Evolutionary conservation across 2,113 vertebrate genomes (phyloP), one percentile per base, ranked within the genome.

Genomic region (Haemorhous mexicanus): DNA sequence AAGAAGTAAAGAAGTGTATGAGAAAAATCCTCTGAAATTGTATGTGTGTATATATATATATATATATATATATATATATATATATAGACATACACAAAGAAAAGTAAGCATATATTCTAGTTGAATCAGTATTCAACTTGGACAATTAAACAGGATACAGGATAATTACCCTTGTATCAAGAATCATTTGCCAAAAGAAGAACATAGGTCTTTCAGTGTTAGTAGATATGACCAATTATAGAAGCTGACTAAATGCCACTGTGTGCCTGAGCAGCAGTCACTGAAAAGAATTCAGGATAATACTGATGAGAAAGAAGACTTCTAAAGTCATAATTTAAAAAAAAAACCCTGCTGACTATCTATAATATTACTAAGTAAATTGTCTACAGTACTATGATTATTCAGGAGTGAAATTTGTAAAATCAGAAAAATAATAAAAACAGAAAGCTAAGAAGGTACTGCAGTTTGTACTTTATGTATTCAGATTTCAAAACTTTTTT

Each of bases 271-370:
- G 23, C 16, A 21, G 12, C 17, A 66, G 16, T 58, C 7, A 17
- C 23, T 64, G 55, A 69, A 84, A 84, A 50, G 2, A 69, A 52
- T 47, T 85, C 52, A 55, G 35, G 9, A 43, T 11, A 73, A 37
- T 39, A 33, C 2, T 37, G 37, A 66, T n/a, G 9, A 69, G 72
- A 83, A 67, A 33, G 17, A 70, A 49, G 26, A 52, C 3, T 19
- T 66, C 4, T 9, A 58, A 59, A 75, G 7, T 32, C 4, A 43
- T 37, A 73, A 52, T 49, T 64, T 16, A 24, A 68, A 70, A 24
- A 68, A 70, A 41, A 75, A 35, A 3, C 2, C 3, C 2, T 27
- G 2, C 7, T 68, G 4, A 1, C 4, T 59, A 11, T 37, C 17
- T 72, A 4, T 41, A 53, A 46, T 12, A 62, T 52, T 23, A 21